Conservation (phyloP, 2,888 invertebrate genomes). For the Torymus auratus region DNA sequence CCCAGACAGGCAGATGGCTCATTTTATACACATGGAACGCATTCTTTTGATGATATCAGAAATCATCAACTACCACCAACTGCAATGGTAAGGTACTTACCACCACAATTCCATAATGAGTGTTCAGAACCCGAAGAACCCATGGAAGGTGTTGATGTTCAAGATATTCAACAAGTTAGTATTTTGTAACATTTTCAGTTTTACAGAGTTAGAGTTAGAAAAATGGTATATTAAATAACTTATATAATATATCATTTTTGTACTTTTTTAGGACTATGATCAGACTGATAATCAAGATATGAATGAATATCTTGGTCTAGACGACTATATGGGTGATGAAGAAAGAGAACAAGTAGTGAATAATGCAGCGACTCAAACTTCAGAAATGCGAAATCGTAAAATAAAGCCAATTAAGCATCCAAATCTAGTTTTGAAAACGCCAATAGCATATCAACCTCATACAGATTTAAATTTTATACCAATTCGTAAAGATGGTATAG, state of each 20-base stretch:
- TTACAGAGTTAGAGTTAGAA: conserved; percentile 10
- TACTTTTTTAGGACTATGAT: conserved; percentile 68
- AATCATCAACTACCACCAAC: conserved; percentile 74
- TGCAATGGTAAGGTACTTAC: conserved; percentile 74
- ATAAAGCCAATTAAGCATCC: conserved; percentile 87
- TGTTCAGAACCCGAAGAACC: conserved; percentile 75
- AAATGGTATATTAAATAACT: conserved; percentile 6
- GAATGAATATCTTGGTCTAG: conserved; percentile 74
- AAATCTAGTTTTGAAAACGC: conserved; percentile 85
- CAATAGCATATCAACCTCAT: conserved; percentile 87
- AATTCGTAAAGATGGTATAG: conserved; percentile 92
- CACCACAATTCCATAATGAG: conserved; percentile 72
- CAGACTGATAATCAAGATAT: conserved; percentile 71
- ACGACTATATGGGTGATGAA: conserved; percentile 78
- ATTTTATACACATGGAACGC: conserved; percentile 71
- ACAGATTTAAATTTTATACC: conserved; percentile 92
- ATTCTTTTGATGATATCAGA: conserved; percentile 73
- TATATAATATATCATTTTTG: conserved; percentile 7
- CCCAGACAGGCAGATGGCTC: conserved; percentile 74
- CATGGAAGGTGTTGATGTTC: conserved; percentile 72
- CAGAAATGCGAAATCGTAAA: conserved; percentile 80
- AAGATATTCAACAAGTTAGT: conserved; percentile 73
- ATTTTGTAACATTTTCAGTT: conserved; percentile 1
- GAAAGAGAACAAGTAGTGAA: conserved; percentile 77
- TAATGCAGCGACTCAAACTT: conserved; percentile 79